Base-by-base conservation (phyloP, 2,888 invertebrate genomes). In the Idaea straminata region DNA sequence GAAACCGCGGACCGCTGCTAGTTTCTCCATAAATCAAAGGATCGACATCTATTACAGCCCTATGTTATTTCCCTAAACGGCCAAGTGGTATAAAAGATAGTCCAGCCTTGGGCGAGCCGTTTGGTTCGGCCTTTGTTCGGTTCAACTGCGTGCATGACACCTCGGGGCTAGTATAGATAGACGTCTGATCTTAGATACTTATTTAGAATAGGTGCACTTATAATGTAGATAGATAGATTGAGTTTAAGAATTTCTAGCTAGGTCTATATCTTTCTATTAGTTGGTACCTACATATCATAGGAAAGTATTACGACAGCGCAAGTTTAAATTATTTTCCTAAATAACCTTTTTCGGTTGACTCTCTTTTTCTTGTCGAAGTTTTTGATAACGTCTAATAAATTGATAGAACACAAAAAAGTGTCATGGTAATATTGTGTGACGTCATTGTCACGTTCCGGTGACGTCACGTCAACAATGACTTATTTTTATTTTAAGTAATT, bases 1-100 rank as follows among this genome's bases (percentile, higher is more conserved):
- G n/a, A n/a, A n/a, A n/a, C n/a, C n/a, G n/a, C n/a, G n/a, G n/a
- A n/a, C n/a, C n/a, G n/a, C n/a, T n/a, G 25, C 25, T 25, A 25
- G 25, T 64, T 66, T 62, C 66, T 64, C 71, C 73, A 74, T 74
- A 80, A 79, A 79, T 77, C 77, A 76, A 78, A 70, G 74, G 74
- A 77, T 76, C 73, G 75, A 77, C 77, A 78, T 75, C 76, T 77
- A 79, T 82, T 81, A 79, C 74, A 69, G 71, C 70, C 77, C 78
- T 79, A 75, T 84, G 83, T 80, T 83, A 85, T 88, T 87, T 86
- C 79, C 81, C 77, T 83, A 86, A 85, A 84, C 85, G 85, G 75
- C 73, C 47, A 47, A 72, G 72, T 74, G 77, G 77, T 80, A 83
- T 84, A 86, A 84, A 83, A 83, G 78, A 83, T 83, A 79, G 79